Evolutionary conservation across 2,888 invertebrate genomes (phyloP).

Genomic region (Eilema depressum): DNA sequence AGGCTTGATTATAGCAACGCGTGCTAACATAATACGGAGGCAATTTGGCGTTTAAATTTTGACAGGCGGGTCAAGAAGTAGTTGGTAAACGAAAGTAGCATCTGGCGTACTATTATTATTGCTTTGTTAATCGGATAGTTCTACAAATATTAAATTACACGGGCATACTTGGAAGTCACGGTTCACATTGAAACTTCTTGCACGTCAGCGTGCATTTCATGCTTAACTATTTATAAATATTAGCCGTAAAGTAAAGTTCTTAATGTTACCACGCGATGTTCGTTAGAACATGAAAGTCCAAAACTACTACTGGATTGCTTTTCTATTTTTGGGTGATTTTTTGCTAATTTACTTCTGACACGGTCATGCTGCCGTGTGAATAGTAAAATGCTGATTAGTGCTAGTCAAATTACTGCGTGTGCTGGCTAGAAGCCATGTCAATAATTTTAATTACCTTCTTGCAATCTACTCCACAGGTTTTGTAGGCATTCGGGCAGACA

Average conservation of each 20-base stretch:
- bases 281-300: slow-evolving; percentile 46
- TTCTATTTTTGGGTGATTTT: slow-evolving; percentile 37
- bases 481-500: neutral
- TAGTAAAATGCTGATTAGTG: neutral
- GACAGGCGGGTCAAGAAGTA: slow-evolving; percentile 56
- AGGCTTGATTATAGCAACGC: slow-evolving; percentile 50
- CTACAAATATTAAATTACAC: slow-evolving; percentile 51
- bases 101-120: slow-evolving; percentile 35
- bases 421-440: neutral
- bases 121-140: slow-evolving; percentile 46
- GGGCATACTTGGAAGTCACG: slow-evolving; percentile 39
- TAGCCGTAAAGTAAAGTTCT: slow-evolving; percentile 9
- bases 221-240: slow-evolving; percentile 20
- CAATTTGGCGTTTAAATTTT: slow-evolving; percentile 61
- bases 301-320: slow-evolving; percentile 35
- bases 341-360: slow-evolving; percentile 22
- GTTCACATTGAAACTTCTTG: slow-evolving; percentile 42
- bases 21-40: slow-evolving; percentile 58
- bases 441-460: slow-evolving; percentile 1
- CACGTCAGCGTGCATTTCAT: slow-evolving; percentile 31
- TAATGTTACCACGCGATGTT: slow-evolving; percentile 20
- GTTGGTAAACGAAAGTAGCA: slow-evolving; percentile 58
- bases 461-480: neutral
- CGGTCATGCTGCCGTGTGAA: slow-evolving; percentile 9
- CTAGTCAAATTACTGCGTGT: neutral